These are phyloP conservation scores for Onthophagus sagittarius DNA, from an alignment of 2,888 invertebrate species.

Conservation along the genomic window DNA sequence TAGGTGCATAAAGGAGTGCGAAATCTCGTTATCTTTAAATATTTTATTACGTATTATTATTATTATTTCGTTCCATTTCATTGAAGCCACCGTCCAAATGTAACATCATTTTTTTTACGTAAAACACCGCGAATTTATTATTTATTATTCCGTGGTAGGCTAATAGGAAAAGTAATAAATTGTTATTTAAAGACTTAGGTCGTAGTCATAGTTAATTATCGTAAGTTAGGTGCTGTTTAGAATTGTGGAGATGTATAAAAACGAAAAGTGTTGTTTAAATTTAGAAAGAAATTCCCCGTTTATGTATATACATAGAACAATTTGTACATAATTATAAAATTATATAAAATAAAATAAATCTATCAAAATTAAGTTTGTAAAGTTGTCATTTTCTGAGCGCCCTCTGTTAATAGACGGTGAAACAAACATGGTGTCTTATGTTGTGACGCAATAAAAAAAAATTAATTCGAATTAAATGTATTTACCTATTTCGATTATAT, in stretches of 20 bases:
- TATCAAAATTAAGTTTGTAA: background rate
- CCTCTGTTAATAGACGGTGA: too few relatives aligned
- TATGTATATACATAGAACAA: slow-evolving; percentile 5
- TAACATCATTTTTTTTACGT: background rate
- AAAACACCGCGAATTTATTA: background rate
- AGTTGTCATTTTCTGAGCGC: slow-evolving; percentile 7
- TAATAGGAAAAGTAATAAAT: background rate
- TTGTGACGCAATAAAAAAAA: too few relatives aligned
- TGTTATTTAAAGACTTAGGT: background rate
- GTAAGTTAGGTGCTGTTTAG: background rate
- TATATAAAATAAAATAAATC: background rate
- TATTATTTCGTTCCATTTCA: background rate
- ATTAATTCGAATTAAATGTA: too few relatives aligned
- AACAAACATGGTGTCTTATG: too few relatives aligned
- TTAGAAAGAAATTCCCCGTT: background rate
- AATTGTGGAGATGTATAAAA: background rate
- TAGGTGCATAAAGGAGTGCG: too few relatives aligned
- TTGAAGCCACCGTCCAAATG: background rate
- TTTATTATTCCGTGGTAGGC: background rate
- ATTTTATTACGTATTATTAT: too few relatives aligned
- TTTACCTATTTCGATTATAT: too few relatives aligned
- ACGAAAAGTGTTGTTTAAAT: background rate
- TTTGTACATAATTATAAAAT: slow-evolving; percentile 7
- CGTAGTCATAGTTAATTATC: background rate
- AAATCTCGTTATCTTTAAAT: too few relatives aligned